Percentiles rank a stretch among this genome's conserved stretches.
These are phyloP conservation scores for Heliconius cydno DNA, from an alignment of 2,888 invertebrate species.

Conservation along the genomic window DNA sequence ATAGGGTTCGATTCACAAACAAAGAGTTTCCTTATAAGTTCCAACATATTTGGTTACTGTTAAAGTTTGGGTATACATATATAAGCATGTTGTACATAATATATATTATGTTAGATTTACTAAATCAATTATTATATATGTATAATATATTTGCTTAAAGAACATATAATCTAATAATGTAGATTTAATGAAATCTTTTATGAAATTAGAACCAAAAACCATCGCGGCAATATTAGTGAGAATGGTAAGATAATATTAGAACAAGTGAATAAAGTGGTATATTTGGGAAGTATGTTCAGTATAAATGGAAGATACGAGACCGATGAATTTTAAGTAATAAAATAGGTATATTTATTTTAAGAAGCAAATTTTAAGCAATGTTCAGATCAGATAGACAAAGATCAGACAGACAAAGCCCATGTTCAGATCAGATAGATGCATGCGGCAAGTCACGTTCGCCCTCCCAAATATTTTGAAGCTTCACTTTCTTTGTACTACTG, in stretches of 20 bases:
- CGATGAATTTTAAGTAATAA: no score
- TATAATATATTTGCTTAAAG: not conserved
- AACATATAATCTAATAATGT: not conserved
- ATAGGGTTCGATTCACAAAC: slow-evolving; percentile 8
- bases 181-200: not conserved
- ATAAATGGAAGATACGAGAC: no score
- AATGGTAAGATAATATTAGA: no score
- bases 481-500: slow-evolving; percentile 39
- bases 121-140: no score
- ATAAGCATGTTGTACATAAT: not conserved
- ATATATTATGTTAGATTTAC: not conserved
- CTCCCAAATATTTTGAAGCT: slow-evolving; percentile 39
- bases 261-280: no score
- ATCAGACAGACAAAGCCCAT: no score
- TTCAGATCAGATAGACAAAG: no score
- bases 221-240: no score
- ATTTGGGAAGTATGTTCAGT: no score
- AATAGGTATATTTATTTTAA: not conserved
- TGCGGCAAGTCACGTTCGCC: slow-evolving; percentile 42
- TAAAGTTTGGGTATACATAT: not conserved
- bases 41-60: not conserved
- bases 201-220: no score
- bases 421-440: not conserved
- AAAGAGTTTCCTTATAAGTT: slow-evolving; percentile 13
- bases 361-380: not conserved